Base-by-base conservation (phyloP, 1,140 invertebrate species). In the Papilio glaucus region DNA sequence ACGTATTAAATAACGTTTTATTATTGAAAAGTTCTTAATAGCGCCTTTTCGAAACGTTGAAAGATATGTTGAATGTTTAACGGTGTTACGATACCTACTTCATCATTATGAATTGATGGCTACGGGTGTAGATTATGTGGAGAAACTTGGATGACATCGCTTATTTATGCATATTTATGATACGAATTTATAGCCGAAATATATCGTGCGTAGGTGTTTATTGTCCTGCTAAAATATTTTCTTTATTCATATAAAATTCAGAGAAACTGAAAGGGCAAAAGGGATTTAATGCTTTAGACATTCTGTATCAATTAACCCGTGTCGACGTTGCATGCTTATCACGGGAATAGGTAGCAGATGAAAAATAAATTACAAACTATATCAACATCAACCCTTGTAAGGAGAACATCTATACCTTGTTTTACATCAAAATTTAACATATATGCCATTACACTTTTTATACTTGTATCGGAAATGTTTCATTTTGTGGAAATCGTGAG, bases 1-100 rank as follows among this genome's bases (percentile, higher is more conserved):
- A 75, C 77, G 75, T 76, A 77, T 80, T 85, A 83, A 86, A 83
- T 83, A 80, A 84, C 73, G 65, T 73, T 80, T 81, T 78, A 78
- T 85, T 80, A 81, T 82, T 79, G 68, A 84, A 83, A 69, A 37
- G n/a, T 77, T 77, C 79, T 83, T 85, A 80, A 78, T 74, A 77
- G 76, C 71, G 72, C 42, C 15, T 69, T 82, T 80, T 82, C 81
- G 80, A 79, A 80, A 82, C 41, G 74, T 83, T 81, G 72, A 21
- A 49, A 49, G 57, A 33, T 75, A 63, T 72, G 65, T 29, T 37
- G 26, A 38, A 68, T 68, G 15, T 53, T 69, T 49, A 37, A 69
- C 8, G 10, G 37, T 33, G 62, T 65, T 65, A 12, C 49, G 70
- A 39, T 26, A 68, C 5, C 33, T 70, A 70, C 61, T 61, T 74